Evolutionary conservation across 2,888 invertebrate species (phyloP), one percentile per base, ranked within the genome.

Genomic region (Tipula lateralis): DNA sequence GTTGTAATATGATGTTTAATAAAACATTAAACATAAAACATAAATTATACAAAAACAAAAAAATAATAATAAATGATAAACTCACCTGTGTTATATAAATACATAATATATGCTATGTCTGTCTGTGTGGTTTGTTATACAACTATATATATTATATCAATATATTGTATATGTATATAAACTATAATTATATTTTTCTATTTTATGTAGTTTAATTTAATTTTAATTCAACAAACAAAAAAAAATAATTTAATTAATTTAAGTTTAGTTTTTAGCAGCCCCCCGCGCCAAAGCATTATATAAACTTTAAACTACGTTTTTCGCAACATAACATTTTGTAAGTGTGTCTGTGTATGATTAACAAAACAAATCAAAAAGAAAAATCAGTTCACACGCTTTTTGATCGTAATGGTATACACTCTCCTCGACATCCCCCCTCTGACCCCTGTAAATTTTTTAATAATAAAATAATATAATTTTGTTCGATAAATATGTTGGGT

Each of bases 391-490:
- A 92, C 89, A 91, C 91, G 90, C 91, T 92, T 91, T 91, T 92
- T 89, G 91, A 91, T 89, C 91, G 92, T 88, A 92, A 91, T 89
- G 92, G 92, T 90, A 92, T 92, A 91, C 92, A 92, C 91, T 92
- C 92, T 89, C 92, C 92, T 88, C 91, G 91, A 89, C 92, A 92
- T 90, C 90, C 89, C 88, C 88, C 89, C 88, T 87, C 88, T 88
- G 88, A 88, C 36, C 88, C 90, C 90, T 90, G 90, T 87, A 89
- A 36, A 24, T 83, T 82, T 66, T 66, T 82, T 30, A 89, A 88
- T 87, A 88, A 88, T 88, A 87, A 87, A 86, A 87, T 85, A 87
- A 87, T 87, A 87, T 81, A 87, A 86, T 86, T 86, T 30, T 83
- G 83, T 86, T 85, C 85, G 83, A 84, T 66, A 24, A 9, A 44